A percentile compares a stretch with the other conserved stretches of the same genome.
Conservation (phyloP, 1,140 invertebrate species). For the Cydia pomonella region DNA sequence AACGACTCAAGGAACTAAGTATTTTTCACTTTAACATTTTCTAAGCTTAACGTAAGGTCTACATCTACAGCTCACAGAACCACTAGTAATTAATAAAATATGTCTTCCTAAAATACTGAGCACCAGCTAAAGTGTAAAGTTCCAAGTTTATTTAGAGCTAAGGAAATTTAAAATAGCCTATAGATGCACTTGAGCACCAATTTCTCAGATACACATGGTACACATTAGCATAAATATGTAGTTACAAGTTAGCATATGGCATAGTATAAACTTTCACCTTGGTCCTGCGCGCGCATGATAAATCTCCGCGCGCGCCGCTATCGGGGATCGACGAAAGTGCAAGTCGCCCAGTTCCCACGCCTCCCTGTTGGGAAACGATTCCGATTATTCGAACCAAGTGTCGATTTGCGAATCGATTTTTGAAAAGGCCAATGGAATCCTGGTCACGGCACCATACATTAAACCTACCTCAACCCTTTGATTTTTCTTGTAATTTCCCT, state of each 20-base stretch:
- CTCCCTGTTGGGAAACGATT: conserved; percentile 38
- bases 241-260: not conserved
- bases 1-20: no score
- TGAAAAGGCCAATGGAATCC: not conserved
- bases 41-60: no score
- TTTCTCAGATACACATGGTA: not conserved
- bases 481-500: not conserved
- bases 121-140: not conserved
- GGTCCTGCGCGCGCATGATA: conserved; percentile 39
- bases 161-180: not conserved
- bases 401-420: not conserved
- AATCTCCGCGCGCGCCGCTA: conserved; percentile 30
- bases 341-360: conserved; percentile 73
- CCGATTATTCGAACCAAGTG: not conserved
- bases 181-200: not conserved
- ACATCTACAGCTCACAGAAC: no score
- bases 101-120: no score
- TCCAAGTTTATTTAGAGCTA: not conserved
- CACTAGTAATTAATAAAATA: not conserved
- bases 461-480: not conserved
- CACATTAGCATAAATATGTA: not conserved
- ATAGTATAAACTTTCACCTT: conserved; percentile 47
- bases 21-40: no score
- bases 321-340: conserved; percentile 59
- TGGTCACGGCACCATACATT: not conserved